Conservation (phyloP, 1,140 invertebrate species). For the Hycleus phaleratus region DNA sequence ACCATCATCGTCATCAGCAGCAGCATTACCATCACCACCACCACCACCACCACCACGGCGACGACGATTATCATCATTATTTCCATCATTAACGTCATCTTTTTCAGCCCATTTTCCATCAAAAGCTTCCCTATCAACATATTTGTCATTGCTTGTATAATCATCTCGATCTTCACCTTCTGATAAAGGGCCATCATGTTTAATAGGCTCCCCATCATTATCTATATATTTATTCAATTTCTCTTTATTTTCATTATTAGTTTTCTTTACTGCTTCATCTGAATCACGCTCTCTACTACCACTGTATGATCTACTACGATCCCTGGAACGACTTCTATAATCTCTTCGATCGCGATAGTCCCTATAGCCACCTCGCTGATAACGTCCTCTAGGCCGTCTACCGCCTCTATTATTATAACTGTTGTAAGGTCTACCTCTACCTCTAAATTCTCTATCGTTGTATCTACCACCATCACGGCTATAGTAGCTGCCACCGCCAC, state of each 20-base stretch:
- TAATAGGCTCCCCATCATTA: conserved; percentile 44
- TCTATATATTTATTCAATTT: conserved; percentile 55
- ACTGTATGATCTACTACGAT: conserved; percentile 37
- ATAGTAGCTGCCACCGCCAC: conserved; percentile 46
- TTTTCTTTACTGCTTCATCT: conserved; percentile 53
- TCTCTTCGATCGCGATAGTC: conserved; percentile 55
- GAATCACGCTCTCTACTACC: conserved; percentile 44
- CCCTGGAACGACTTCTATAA: conserved; percentile 40
- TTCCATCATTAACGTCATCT: conserved; percentile 24
- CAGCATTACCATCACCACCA: conserved; percentile 5
- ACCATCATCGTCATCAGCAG: background rate
- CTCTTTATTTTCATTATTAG: conserved; percentile 50
- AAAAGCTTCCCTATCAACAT: conserved; percentile 50
- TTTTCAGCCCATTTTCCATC: conserved; percentile 55
- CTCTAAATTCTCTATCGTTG: conserved; percentile 44
- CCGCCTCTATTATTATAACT: conserved; percentile 35
- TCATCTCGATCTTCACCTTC: conserved; percentile 65
- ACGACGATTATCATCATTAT: conserved; percentile 39
- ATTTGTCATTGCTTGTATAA: conserved; percentile 32
- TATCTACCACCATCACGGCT: conserved; percentile 48
- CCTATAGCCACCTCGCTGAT: conserved; percentile 46
- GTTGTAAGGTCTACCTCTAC: conserved; percentile 34
- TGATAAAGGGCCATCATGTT: conserved; percentile 58
- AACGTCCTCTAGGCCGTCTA: conserved; percentile 32
- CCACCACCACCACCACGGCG: conserved; percentile 36